Evolutionary conservation across 2,113 vertebrate species (phyloP).

Genomic region (Pelusios castaneus): DNA sequence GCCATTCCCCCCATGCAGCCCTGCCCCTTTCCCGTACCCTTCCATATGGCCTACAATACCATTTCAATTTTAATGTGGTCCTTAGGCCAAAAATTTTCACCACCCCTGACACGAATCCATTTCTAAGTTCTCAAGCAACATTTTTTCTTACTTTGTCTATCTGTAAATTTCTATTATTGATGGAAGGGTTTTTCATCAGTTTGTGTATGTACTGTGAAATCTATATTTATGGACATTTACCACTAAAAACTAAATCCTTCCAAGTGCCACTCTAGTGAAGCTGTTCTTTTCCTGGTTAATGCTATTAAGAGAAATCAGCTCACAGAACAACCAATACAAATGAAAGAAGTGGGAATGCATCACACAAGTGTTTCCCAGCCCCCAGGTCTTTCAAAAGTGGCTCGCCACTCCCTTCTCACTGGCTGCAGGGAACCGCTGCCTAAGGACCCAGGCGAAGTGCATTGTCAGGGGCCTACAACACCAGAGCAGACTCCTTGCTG

Average conservation of each 20-base stretch:
- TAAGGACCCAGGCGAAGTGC: no score
- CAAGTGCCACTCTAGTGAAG: not conserved
- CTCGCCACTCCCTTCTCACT: no score
- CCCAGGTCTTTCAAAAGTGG: no score
- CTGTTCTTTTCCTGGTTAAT: slow-evolving; percentile 11
- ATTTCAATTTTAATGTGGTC: no score
- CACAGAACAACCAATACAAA: fast-evolving
- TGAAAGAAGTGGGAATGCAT: fast-evolving
- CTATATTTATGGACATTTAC: not conserved
- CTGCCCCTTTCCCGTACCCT: no score
- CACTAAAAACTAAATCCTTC: not conserved
- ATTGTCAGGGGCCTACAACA: no score
- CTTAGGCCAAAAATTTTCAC: no score
- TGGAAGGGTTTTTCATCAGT: not conserved
- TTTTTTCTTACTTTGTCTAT: not conserved
- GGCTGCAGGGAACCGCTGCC: no score
- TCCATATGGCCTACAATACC: no score
- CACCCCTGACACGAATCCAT: not conserved
- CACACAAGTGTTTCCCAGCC: not conserved
- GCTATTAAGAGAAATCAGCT: not conserved
- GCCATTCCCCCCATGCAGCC: no score
- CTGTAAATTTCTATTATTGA: not conserved
- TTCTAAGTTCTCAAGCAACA: not conserved
- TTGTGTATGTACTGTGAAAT: not conserved
- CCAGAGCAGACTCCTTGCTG: no score